Evolutionary conservation across 2,888 invertebrate species (phyloP), one percentile per base, ranked within the genome.

Genomic region (Pollenia angustigena): DNA sequence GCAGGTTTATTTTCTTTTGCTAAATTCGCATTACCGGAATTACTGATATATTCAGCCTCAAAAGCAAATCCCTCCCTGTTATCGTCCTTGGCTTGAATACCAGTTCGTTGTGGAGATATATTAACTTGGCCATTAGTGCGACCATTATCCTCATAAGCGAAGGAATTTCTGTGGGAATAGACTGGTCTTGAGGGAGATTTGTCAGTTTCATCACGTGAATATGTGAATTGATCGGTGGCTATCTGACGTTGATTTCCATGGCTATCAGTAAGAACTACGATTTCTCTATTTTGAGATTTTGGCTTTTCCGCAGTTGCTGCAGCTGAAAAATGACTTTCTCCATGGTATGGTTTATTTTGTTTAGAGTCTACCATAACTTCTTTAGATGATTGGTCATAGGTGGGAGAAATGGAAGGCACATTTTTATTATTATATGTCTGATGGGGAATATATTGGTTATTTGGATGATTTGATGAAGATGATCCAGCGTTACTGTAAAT

Each of bases 41-140:
- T 91, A 82, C 86, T 91, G 87, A 88, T 91, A 89, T 89, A 92
- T 88, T 90, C 93, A 87, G 88, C 91, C 12, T 89, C 89, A 79
- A 85, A 90, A 50, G 69, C 52, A 42, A 88, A 81, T 2, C 62
- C 78, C 18, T 84, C 72, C 12, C 68, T 68, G 8, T 62, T 78
- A 16, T 84, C 75, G 1, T 44, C 52, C 50, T 44, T 79, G n/a
- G 75, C 18, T 56, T 83, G 75, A 46, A 74, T 56, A 46, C 58
- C 62, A 10, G 84, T 18, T 12, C 84, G 64, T 64, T 81, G 81
- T 16, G 81, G 81, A 11, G 81, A 44, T 42, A 69, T 50, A 18
- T 81, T 84, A 3, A 60, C 11, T 8, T 87, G 83, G 81, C 88
- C 0, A 83, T 54, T 76, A 50, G 74, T 80, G 54, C 62, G 54